A percentile compares a stretch with the other conserved stretches of the same genome.
Conservation (phyloP, 2,888 invertebrate genomes). For the Pristionchus exspectatus region DNA sequence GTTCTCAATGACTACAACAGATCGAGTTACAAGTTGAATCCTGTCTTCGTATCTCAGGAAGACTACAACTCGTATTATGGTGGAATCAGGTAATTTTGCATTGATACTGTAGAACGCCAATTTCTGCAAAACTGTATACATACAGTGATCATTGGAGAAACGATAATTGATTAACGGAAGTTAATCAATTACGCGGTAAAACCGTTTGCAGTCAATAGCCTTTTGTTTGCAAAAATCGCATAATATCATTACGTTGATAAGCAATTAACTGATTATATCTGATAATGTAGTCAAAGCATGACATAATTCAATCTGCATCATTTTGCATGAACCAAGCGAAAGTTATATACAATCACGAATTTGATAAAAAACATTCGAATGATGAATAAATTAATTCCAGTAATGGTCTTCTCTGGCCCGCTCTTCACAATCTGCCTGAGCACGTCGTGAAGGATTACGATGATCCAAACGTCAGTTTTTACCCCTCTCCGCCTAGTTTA, state of each 20-base stretch:
- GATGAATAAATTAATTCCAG: conserved; percentile 47
- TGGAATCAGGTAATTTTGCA: conserved; percentile 62
- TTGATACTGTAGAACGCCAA: too few species aligned
- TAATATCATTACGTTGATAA: neutral
- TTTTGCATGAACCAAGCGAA: too few species aligned
- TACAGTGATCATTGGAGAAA: too few species aligned
- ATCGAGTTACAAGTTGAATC: conserved; percentile 73
- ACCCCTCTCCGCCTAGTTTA: neutral
- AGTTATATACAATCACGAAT: too few species aligned
- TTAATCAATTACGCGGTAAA: too few species aligned
- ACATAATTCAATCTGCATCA: too few species aligned
- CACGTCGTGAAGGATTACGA: conserved; percentile 74
- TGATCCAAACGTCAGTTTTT: conserved; percentile 60
- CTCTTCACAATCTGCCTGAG: conserved; percentile 73
- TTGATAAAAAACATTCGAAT: neutral
- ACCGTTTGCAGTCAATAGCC: too few species aligned
- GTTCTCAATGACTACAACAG: conserved; percentile 74
- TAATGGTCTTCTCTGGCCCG: conserved; percentile 75
- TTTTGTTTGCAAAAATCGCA: neutral
- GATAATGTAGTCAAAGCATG: too few species aligned
- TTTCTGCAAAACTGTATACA: too few species aligned
- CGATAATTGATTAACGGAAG: too few species aligned
- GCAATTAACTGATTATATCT: neutral
- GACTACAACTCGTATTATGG: conserved; percentile 75
- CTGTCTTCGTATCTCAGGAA: conserved; percentile 72